phyloP scores from a whole-genome alignment of 2,888 invertebrate species.

The Orthosia incerta region DNA sequence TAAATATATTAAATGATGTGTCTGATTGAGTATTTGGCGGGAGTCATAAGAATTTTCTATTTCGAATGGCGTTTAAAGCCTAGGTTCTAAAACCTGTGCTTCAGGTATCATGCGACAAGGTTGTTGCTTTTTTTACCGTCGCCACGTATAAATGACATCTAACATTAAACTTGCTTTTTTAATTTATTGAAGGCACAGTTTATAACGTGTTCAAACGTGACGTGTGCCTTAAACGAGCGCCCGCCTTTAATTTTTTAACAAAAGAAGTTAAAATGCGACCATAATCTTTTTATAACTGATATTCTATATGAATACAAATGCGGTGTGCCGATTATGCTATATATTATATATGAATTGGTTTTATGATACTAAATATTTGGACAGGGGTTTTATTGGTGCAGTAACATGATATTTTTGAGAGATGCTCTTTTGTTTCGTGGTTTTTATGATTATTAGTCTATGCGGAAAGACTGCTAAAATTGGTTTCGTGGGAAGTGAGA shows the following conservation, averaged over 20 bases:
- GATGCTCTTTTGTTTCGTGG: constrained; percentile 82
- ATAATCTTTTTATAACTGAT: constrained; percentile 86
- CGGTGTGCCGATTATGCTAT: constrained; percentile 86
- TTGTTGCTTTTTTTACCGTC: constrained; percentile 69
- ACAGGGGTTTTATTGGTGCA: constrained; percentile 87
- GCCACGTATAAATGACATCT: constrained; percentile 73
- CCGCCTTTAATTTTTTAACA: constrained; percentile 86
- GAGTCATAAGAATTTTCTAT: constrained; percentile 55
- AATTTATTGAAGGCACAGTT: constrained; percentile 86
- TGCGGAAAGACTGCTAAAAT: constrained; percentile 88
- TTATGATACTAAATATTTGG: constrained; percentile 90
- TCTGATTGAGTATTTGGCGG: constrained; percentile 70
- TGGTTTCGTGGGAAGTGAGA: constrained; percentile 66
- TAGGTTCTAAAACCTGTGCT: constrained; percentile 21
- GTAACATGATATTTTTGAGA: constrained; percentile 89
- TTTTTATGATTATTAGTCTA: constrained; percentile 87
- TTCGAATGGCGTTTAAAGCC: constrained; percentile 22
- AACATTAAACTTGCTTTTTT: constrained; percentile 74
- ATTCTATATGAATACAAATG: constrained; percentile 87
- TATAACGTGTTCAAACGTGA: constrained; percentile 88
- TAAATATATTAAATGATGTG: constrained; percentile 82
- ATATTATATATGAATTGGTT: constrained; percentile 89
- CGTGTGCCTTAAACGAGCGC: constrained; percentile 81
- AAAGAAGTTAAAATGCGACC: constrained; percentile 87
- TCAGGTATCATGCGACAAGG: constrained; percentile 62